These are phyloP conservation scores for Exephanes ischioxanthus DNA, from an alignment of 2,888 invertebrate species.

Conservation along the genomic window DNA sequence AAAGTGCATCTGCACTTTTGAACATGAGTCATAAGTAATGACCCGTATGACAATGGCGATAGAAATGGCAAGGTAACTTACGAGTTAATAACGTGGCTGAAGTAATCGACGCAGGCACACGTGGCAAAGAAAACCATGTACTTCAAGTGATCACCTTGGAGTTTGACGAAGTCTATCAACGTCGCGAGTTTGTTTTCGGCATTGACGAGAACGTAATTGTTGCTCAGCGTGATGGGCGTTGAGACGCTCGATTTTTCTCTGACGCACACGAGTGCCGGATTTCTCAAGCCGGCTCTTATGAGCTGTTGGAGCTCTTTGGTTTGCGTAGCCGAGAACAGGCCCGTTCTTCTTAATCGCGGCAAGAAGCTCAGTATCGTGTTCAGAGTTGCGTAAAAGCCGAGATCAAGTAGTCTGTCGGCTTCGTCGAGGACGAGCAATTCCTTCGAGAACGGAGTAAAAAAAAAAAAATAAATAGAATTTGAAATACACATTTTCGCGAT, in stretches of 20 bases:
- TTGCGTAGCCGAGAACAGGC: conserved; percentile 99
- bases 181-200: conserved; percentile 93
- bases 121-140: conserved; percentile 96
- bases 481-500: background rate
- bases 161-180: conserved; percentile 92
- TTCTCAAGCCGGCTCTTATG: conserved; percentile 96
- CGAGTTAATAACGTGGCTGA: conserved; percentile 81
- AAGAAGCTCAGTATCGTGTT: conserved; percentile 95
- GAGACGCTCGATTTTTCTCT: conserved; percentile 93
- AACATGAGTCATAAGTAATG: background rate
- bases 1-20: background rate
- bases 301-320: conserved; percentile 96
- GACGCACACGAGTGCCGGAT: conserved; percentile 96
- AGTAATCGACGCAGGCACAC: conserved; percentile 98
- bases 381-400: conserved; percentile 95
- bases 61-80: conserved; percentile 71
- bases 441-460: conserved; percentile 83
- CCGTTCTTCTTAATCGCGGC: conserved; percentile 97
- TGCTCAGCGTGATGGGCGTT: conserved; percentile 90
- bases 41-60: background rate
- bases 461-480: conserved; percentile 6
- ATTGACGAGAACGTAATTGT: conserved; percentile 92
- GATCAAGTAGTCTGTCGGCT: conserved; percentile 96
- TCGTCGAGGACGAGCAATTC: conserved; percentile 98
- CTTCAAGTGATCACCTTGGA: conserved; percentile 87